Base-by-base conservation (phyloP, 2,888 invertebrate genomes). In the Sussaba pulchella region DNA sequence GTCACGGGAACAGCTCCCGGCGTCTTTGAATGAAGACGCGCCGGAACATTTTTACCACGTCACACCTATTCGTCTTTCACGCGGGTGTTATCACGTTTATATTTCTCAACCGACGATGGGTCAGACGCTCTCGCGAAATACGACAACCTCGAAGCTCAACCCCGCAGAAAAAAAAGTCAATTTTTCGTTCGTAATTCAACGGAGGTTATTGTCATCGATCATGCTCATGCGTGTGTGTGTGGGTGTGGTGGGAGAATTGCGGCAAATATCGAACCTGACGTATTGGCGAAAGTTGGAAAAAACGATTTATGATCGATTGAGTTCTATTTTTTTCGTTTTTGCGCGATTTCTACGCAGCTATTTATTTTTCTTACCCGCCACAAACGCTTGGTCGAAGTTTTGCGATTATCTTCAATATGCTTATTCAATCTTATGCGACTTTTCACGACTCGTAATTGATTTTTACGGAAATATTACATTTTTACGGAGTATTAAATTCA, bases 61-160 rank as follows among this genome's bases (percentile, higher is more conserved):
- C 31, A 19, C 66, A 79, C 52, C 71, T 76, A 43, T 63, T 70
- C 69, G 50, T 43, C 26, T 19, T 10, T 8, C 47, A 41, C 63
- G 50, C 64, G 21, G 31, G 12, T 67, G 61, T 77, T 76, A 72
- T 77, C 72, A 47, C 41, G 43, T 54, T 43, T 71, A 71, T 79
- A 52, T 76, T 80, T 21, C 61, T 67, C 71, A 54, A 54, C 39
- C 61, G 31, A 10, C 45, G 50, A 12, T 54, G 45, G 17, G 26
- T 71, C 47, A 41, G 47, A 52, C 61, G 36, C 26, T 17, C 43
- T 50, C 39, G 24, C 50, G 26, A 36, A 59, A 79, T 57, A 17
- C 43, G 12, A 47, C 45, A 9, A 31, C 19, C 8, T 9, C n/a
- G n/a, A 10, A 24, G n/a, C n/a, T n/a, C 10, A 21, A 54, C 41